These are phyloP conservation scores for Clunio marinus DNA, from an alignment of 2,888 invertebrate genomes.

Conservation along the genomic window DNA sequence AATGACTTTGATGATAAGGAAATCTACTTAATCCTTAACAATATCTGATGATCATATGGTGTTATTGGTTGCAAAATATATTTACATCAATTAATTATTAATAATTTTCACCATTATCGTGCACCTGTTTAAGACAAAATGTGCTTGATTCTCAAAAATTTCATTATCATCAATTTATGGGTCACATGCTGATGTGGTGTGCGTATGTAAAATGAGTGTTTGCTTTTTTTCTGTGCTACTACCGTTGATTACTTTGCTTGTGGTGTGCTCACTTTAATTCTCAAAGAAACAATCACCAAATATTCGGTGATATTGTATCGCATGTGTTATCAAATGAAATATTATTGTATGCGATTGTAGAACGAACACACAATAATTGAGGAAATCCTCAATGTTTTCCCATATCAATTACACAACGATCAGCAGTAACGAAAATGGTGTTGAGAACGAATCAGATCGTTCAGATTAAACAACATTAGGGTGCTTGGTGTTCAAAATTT, in stretches of 20 bases:
- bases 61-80: not conserved
- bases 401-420: slow-evolving; percentile 35
- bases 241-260: not conserved
- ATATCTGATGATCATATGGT: not conserved
- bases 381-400: slow-evolving; percentile 39
- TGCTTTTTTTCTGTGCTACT: too few species aligned
- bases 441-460: slow-evolving; percentile 1
- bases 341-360: slow-evolving; percentile 25
- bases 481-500: too few species aligned
- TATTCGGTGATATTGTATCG: too few species aligned
- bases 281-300: not conserved
- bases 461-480: not conserved
- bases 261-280: not conserved
- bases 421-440: not conserved
- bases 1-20: not conserved
- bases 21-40: too few species aligned
- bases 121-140: too few species aligned
- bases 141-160: too few species aligned
- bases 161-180: slow-evolving; percentile 18
- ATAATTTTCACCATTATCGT: not conserved
- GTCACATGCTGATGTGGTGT: slow-evolving; percentile 14
- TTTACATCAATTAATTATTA: slow-evolving; percentile 12
- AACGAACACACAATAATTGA: slow-evolving; percentile 35
- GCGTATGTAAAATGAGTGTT: not conserved
- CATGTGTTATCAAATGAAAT: slow-evolving; percentile 2